Conservation (phyloP, 2,113 vertebrate genomes). For the Lepisosteus osseus region DNA sequence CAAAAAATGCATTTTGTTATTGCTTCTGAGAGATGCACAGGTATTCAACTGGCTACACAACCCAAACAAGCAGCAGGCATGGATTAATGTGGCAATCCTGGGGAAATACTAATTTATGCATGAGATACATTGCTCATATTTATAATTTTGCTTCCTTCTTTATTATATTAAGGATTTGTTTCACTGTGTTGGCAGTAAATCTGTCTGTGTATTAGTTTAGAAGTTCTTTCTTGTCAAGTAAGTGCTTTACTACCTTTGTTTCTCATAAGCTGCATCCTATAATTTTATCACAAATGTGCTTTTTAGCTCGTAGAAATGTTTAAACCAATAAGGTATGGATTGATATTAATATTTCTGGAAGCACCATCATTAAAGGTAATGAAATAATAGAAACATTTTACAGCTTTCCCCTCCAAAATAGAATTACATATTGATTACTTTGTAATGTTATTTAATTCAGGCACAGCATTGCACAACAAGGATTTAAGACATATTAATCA, state of each 20-base stretch:
- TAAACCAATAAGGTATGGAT: constrained; percentile 1
- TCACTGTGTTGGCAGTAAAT: neutral
- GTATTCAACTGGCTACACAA: neutral
- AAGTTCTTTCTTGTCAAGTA: neutral
- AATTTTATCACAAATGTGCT: neutral
- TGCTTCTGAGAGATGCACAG: neutral
- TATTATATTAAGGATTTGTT: neutral
- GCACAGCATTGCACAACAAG: constrained; percentile 24
- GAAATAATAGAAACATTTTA: constrained; percentile 34
- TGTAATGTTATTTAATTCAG: constrained; percentile 44
- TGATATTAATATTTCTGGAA: neutral
- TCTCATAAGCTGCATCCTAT: neutral
- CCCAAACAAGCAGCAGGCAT: neutral
- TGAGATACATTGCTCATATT: neutral
- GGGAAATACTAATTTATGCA: neutral
- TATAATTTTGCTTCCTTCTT: neutral
- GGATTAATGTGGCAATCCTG: neutral
- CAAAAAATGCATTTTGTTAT: neutral
- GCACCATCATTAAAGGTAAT: constrained; percentile 37
- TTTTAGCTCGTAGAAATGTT: neutral
- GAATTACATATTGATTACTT: constrained; percentile 57
- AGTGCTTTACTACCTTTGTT: neutral
- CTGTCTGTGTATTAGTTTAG: neutral
- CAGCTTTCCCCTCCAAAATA: constrained; percentile 39
- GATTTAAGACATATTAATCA: constrained; percentile 43